A percentile compares a stretch with the other conserved stretches of the same genome.
These are phyloP conservation scores for Andricus curvator DNA, from an alignment of 2,888 invertebrate species.

Conservation along the genomic window DNA sequence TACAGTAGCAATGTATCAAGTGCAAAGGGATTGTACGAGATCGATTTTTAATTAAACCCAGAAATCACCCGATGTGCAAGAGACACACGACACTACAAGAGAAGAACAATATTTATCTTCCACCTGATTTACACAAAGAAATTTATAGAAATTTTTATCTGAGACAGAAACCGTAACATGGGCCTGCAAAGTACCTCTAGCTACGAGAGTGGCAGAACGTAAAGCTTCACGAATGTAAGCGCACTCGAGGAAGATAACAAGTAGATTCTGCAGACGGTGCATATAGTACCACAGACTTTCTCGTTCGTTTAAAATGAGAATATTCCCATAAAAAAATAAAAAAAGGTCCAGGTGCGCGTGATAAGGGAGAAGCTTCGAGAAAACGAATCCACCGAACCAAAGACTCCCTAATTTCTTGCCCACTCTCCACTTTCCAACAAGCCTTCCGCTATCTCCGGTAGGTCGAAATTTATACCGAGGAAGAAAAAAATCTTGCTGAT, in stretches of 20 bases:
- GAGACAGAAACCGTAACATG: conserved; percentile 23
- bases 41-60: not conserved
- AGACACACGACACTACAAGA: not conserved
- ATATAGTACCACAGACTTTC: conserved; percentile 21
- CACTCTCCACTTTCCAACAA: conserved; percentile 8
- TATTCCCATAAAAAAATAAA: conserved; percentile 10
- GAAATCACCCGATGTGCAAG: not conserved
- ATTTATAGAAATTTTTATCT: conserved; percentile 40
- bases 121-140: conserved; percentile 14
- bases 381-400: conserved; percentile 36
- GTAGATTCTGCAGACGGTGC: conserved; percentile 44
- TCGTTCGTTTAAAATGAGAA: conserved; percentile 36
- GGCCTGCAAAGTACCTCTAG: conserved; percentile 15
- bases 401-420: conserved; percentile 32
- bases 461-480: conserved; percentile 12
- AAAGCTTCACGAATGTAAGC: conserved; percentile 46
- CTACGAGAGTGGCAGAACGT: conserved; percentile 40
- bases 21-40: not conserved
- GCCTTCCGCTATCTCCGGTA: not conserved
- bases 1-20: not conserved
- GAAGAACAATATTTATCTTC: conserved; percentile 13
- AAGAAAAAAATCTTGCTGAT: conserved; percentile 13
- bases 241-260: conserved; percentile 50
- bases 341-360: conserved; percentile 26
- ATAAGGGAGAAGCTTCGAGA: conserved; percentile 30